phyloP scores from a whole-genome alignment of 1,140 invertebrate species.

The Trachymyrmex cornetzi region DNA sequence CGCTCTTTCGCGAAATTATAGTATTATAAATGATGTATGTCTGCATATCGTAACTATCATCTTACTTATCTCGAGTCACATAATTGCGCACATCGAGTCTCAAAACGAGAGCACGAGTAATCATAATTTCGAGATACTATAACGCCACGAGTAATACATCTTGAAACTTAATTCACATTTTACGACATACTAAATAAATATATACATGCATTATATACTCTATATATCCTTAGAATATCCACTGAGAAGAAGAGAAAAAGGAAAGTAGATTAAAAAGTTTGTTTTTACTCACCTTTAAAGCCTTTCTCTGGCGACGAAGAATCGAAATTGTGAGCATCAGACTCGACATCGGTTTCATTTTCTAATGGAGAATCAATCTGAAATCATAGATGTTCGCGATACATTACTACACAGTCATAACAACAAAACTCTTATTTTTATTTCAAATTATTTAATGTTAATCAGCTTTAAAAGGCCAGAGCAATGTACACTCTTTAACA shows the following conservation, averaged over 20 bases:
- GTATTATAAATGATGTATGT: background rate
- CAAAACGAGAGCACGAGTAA: conserved; percentile 1
- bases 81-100: background rate
- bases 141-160: background rate
- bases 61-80: background rate
- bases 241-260: background rate
- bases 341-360: conserved; percentile 80
- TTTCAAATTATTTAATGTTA: background rate
- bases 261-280: background rate
- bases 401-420: background rate
- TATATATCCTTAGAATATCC: background rate
- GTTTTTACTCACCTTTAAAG: conserved; percentile 82
- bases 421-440: background rate
- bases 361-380: conserved; percentile 84
- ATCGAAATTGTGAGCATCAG: conserved; percentile 80
- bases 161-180: background rate
- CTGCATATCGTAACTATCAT: conserved; percentile 12
- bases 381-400: conserved; percentile 70
- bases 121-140: background rate
- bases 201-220: background rate
- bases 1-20: conserved; percentile 28
- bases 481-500: background rate
- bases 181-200: background rate
- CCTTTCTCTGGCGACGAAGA: conserved; percentile 83
- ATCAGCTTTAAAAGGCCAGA: background rate